Conservation (phyloP, 2,888 invertebrate genomes). For the Acanthopleura granulata region DNA sequence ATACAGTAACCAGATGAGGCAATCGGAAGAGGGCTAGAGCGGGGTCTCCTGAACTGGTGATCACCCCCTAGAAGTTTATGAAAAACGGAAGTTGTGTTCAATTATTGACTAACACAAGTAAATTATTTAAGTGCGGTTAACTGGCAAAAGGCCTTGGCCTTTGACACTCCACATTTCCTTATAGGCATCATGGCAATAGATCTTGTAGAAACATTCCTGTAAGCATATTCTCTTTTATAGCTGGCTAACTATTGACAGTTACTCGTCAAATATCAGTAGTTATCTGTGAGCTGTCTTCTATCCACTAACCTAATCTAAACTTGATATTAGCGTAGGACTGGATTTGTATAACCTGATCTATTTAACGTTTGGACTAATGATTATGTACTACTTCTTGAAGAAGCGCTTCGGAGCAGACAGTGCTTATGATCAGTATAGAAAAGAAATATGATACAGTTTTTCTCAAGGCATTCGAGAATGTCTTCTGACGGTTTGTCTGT, state of each 20-base stretch:
- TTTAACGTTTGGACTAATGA: too few species aligned
- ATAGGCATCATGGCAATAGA: too few species aligned
- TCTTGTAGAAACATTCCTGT: too few species aligned
- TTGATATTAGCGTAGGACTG: too few species aligned
- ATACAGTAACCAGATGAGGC: conserved; percentile 6
- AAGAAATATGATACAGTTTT: neutral
- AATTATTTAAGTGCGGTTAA: neutral
- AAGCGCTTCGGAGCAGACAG: neutral
- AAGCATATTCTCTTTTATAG: too few species aligned
- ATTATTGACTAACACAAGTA: conserved; percentile 14
- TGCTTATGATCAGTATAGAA: neutral
- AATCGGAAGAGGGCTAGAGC: neutral
- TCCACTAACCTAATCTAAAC: too few species aligned
- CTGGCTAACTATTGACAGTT: too few species aligned
- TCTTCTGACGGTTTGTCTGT: conserved; percentile 2
- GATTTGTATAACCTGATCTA: too few species aligned
- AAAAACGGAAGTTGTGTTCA: conserved; percentile 11
- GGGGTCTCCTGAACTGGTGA: neutral
- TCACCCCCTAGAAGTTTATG: neutral
- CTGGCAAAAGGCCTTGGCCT: neutral
- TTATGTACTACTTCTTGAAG: too few species aligned
- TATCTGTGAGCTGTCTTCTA: too few species aligned
- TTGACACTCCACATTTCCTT: neutral
- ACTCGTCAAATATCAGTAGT: too few species aligned
- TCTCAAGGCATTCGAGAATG: neutral